phyloP scores from a whole-genome alignment of 2,113 vertebrate species.

The Microcebus griseorufus region DNA sequence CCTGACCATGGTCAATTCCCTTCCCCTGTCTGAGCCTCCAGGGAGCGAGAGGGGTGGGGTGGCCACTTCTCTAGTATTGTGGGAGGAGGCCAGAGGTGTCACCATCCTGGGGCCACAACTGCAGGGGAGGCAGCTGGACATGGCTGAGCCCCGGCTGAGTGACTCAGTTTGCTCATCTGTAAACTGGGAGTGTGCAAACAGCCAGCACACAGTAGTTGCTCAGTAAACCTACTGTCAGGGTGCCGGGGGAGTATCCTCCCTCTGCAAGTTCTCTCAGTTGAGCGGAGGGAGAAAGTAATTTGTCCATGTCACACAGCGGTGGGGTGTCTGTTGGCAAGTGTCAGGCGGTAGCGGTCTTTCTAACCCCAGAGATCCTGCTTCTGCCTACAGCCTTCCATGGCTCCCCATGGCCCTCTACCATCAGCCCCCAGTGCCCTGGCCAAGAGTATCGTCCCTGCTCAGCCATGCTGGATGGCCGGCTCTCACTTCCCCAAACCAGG shows the following conservation, averaged over 20 bases:
- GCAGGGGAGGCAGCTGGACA: not conserved
- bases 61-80: not conserved
- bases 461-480: not conserved
- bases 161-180: not conserved
- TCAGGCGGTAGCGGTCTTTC: rapidly evolving
- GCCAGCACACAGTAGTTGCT: not conserved
- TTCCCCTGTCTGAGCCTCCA: not conserved
- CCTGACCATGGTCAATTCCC: not conserved
- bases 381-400: too few relatives aligned
- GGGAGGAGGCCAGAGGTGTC: not conserved
- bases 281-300: not conserved
- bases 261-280: not conserved
- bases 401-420: not conserved
- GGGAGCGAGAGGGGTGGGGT: rapidly evolving
- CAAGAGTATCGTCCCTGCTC: not conserved
- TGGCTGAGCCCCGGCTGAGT: rapidly evolving
- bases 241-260: too few relatives aligned
- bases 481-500: not conserved
- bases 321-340: too few relatives aligned
- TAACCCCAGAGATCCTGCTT: not conserved
- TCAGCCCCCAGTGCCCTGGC: not conserved
- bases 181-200: too few relatives aligned
- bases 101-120: not conserved
- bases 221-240: too few relatives aligned
- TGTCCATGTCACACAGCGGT: not conserved